Evolutionary conservation across 1,140 invertebrate species (phyloP).

Genomic region (Schlechtendalia chinensis): DNA sequence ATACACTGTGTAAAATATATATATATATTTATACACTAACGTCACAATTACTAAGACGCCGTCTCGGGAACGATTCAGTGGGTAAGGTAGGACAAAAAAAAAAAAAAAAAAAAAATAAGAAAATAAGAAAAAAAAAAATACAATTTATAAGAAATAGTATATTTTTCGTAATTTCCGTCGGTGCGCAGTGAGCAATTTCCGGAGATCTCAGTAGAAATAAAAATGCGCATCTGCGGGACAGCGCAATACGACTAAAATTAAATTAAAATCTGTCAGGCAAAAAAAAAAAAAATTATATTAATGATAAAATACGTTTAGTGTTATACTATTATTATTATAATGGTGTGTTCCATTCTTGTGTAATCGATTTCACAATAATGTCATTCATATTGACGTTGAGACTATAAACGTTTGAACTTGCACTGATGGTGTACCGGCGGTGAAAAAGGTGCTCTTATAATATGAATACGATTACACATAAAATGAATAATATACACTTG

Average conservation of each 20-base stretch:
- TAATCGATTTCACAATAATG: background rate
- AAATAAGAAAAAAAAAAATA: background rate
- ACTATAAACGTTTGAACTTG: background rate
- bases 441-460: too few relatives aligned
- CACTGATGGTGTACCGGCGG: background rate
- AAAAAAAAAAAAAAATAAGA: background rate
- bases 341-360: background rate
- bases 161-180: conserved; percentile 6
- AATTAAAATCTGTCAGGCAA: background rate
- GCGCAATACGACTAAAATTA: background rate
- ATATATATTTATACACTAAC: background rate
- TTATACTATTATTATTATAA: background rate
- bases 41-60: background rate
- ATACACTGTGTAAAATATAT: background rate
- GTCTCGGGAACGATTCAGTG: background rate
- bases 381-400: too few relatives aligned
- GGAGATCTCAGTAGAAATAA: background rate
- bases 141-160: background rate
- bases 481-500: too few relatives aligned
- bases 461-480: too few relatives aligned
- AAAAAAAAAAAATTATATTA: background rate
- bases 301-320: background rate
- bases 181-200: background rate
- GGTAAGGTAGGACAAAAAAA: background rate
- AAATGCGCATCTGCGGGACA: background rate